phyloP scores from a whole-genome alignment of 2,113 vertebrate genomes.

The Hoplias malabaricus region DNA sequence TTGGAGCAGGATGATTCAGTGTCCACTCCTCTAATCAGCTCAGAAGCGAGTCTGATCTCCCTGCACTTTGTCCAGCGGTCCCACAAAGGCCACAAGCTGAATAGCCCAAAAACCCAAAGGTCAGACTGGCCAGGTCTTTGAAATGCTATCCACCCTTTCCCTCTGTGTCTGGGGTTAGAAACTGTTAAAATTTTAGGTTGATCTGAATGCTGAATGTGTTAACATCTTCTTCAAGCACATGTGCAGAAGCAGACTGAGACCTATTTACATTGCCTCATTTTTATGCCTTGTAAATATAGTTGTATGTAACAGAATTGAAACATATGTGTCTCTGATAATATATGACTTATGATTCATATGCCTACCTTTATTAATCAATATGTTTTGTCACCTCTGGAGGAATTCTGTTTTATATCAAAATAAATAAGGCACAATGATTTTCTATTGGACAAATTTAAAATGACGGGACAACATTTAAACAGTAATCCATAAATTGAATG shows the following conservation, averaged over 20 bases:
- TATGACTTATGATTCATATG: too few species aligned
- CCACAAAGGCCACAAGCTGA: conserved; percentile 64
- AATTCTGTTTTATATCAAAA: too few species aligned
- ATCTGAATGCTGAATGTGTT: too few species aligned
- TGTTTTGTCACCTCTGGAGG: too few species aligned
- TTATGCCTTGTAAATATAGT: background rate
- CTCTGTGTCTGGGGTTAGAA: conserved; percentile 8
- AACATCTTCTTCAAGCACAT: background rate
- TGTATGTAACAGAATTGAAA: background rate
- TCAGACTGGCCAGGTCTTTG: conserved; percentile 70
- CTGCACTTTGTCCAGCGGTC: conserved; percentile 68
- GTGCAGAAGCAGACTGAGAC: too few species aligned
- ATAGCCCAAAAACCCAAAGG: conserved; percentile 61
- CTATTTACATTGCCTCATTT: background rate
- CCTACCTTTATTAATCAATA: too few species aligned
- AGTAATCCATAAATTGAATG: too few species aligned
- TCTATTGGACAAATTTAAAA: too few species aligned
- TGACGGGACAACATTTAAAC: too few species aligned
- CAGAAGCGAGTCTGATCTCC: conserved; percentile 65
- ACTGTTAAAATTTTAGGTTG: background rate
- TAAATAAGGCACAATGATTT: too few species aligned
- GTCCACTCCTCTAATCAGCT: conserved; percentile 71
- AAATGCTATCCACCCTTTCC: conserved; percentile 62
- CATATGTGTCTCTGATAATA: too few species aligned
- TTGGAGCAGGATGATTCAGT: conserved; percentile 64